These are phyloP conservation scores for Teleiodes luculella DNA, from an alignment of 2,888 invertebrate species.

Conservation along the genomic window DNA sequence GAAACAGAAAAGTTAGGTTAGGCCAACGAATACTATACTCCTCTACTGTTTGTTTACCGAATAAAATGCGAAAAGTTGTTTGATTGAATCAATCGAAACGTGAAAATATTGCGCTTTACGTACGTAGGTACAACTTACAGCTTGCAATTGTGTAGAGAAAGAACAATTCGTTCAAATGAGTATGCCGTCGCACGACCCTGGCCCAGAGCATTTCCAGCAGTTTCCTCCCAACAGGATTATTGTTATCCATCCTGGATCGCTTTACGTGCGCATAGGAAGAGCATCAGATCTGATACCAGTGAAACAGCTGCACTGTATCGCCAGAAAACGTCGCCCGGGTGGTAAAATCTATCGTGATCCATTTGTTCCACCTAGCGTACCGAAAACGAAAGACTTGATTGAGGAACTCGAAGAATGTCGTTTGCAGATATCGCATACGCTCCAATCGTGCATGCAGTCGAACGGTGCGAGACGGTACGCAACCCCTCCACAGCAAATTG, in stretches of 20 bases:
- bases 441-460: conserved; percentile 91
- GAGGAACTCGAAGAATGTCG: conserved; percentile 91
- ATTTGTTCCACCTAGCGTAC: conserved; percentile 82
- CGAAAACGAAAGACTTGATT: conserved; percentile 82
- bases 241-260: conserved; percentile 96
- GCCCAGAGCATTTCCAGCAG: conserved; percentile 76
- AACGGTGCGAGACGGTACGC: conserved; percentile 89
- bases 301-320: conserved; percentile 91
- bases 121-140: no score
- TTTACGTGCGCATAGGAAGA: conserved; percentile 91
- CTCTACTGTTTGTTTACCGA: neutral
- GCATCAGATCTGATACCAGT: conserved; percentile 94
- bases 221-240: conserved; percentile 90
- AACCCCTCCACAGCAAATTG: conserved; percentile 93
- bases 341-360: conserved; percentile 80
- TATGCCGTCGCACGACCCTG: conserved; percentile 58
- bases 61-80: neutral
- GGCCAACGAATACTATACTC: no score
- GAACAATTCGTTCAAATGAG: conserved; percentile 42
- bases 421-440: conserved; percentile 88
- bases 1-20: neutral
- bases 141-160: neutral
- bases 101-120: no score
- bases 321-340: conserved; percentile 80
- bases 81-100: neutral